Conservation (phyloP, 2,888 invertebrate species). For the Philereme vetulata region DNA sequence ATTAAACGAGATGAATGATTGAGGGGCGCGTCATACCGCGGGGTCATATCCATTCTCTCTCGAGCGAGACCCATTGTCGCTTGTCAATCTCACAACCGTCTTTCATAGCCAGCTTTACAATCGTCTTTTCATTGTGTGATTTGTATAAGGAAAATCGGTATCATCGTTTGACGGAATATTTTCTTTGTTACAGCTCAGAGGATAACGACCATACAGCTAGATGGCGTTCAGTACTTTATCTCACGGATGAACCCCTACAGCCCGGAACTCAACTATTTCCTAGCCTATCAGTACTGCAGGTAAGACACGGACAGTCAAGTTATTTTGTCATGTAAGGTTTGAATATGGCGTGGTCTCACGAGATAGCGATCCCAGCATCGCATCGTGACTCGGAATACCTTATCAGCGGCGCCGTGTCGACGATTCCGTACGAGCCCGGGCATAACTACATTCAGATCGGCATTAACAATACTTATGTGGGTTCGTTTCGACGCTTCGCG, state of each 20-base stretch:
- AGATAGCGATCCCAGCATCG: constrained; percentile 56
- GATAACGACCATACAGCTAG: constrained; percentile 93
- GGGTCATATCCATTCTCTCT: constrained; percentile 59
- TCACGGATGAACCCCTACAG: constrained; percentile 95
- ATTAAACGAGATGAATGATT: constrained; percentile 53
- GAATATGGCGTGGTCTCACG: constrained; percentile 43
- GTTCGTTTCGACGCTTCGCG: constrained; percentile 53
- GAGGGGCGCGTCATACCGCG: constrained; percentile 47
- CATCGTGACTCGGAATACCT: constrained; percentile 72
- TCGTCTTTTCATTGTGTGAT: constrained; percentile 17
- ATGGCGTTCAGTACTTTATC: constrained; percentile 93
- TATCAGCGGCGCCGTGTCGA: constrained; percentile 70
- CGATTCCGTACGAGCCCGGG: constrained; percentile 59
- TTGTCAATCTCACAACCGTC: constrained; percentile 37
- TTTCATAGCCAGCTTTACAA: constrained; percentile 10
- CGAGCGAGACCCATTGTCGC: constrained; percentile 52
- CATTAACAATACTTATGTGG: constrained; percentile 63
- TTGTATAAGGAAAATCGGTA: constrained; percentile 9
- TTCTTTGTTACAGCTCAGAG: constrained; percentile 88
- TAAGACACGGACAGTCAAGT: constrained; percentile 47
- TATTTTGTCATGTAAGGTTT: constrained; percentile 38
- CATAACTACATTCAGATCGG: constrained; percentile 59
- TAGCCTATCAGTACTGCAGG: constrained; percentile 94
- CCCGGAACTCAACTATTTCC: constrained; percentile 92
- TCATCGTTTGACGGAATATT: constrained; percentile 24